Conservation (phyloP, 2,113 vertebrate genomes). For the Phycodurus eques region DNA sequence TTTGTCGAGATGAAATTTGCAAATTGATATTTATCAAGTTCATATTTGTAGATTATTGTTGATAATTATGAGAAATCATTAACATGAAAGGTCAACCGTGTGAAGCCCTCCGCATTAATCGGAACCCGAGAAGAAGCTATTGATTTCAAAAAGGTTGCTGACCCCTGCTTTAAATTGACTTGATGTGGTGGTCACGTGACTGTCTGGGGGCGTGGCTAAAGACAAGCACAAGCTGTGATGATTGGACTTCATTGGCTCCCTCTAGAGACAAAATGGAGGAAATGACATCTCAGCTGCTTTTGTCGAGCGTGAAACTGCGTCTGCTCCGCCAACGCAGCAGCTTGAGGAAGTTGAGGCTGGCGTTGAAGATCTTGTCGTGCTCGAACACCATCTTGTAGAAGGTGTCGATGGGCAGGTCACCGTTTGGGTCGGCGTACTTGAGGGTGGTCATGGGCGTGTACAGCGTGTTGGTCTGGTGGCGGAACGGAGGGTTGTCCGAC, state of each 20-base stretch:
- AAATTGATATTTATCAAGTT: too few species aligned
- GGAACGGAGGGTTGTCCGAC: constrained; percentile 81
- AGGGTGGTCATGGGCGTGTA: constrained; percentile 86
- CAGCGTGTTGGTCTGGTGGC: constrained; percentile 82
- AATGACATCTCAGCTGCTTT: constrained; percentile 27
- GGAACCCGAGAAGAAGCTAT: too few species aligned
- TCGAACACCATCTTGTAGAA: constrained; percentile 89
- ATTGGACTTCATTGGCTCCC: neutral
- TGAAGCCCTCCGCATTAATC: too few species aligned
- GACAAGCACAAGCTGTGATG: neutral
- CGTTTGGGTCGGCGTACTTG: constrained; percentile 82
- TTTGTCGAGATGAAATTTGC: too few species aligned
- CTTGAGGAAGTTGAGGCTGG: constrained; percentile 84
- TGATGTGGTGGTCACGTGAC: neutral
- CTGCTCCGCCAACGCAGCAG: constrained; percentile 82
- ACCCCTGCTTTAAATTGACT: too few species aligned
- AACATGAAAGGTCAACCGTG: too few species aligned
- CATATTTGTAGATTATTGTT: too few species aligned
- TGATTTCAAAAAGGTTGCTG: too few species aligned
- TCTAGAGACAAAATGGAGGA: neutral
- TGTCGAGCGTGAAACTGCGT: constrained; percentile 77
- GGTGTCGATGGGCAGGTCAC: constrained; percentile 82
- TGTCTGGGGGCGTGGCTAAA: neutral
- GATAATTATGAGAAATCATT: too few species aligned
- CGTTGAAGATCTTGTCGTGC: constrained; percentile 83